Base-by-base conservation (phyloP, 2,797 vertebrate species). In the Ptychadena robeensis region DNA sequence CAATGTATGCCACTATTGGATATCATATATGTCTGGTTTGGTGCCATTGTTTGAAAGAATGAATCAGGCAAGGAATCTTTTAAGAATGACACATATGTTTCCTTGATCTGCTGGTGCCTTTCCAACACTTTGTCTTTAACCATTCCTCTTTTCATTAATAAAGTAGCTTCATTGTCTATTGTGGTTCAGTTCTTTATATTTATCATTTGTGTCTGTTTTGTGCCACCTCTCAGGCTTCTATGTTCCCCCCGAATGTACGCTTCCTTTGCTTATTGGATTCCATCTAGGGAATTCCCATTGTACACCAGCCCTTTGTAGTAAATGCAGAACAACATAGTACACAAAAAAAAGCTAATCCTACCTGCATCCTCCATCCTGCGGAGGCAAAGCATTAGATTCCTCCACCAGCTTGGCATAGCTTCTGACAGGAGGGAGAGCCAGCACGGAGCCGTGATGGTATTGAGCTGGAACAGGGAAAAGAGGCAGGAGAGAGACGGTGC, bases 401-500 rank as follows among this genome's bases (percentile, higher is more conserved):
- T 85, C 83, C 78, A 80, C 78, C 83, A 85, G 78, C 72, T 71
- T 28, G 83, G 83, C 83, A 85, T 85, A 38, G 78, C 78, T 76
- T 65, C 10, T 77, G 32, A 76, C 48, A 28, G 69, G 44, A 59
- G 68, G 35, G 31, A 44, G 53, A 77, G 74, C 67, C 15, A 40
- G 61, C n/a, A 70, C 59, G 34, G 73, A 68, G 80, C n/a, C 27
- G 65, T 67, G 80, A 74, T 70, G 73, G 59, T 75, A 38, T 84
- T 64, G 32, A 63, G 82, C 48, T 79, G 38, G 76, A 66, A 79
- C 38, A 48, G 38, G 27, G 72, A 25, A 28, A 68, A 18, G 40
- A n/a, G 14, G 57, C 2, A 31, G 59, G 34, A 71, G 28, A 37
- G 53, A 37, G 53, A 70, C 7, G 66, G 66, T 37, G 78, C 64